Conservation (phyloP, 2,113 vertebrate species). For the Elephas maximus region DNA sequence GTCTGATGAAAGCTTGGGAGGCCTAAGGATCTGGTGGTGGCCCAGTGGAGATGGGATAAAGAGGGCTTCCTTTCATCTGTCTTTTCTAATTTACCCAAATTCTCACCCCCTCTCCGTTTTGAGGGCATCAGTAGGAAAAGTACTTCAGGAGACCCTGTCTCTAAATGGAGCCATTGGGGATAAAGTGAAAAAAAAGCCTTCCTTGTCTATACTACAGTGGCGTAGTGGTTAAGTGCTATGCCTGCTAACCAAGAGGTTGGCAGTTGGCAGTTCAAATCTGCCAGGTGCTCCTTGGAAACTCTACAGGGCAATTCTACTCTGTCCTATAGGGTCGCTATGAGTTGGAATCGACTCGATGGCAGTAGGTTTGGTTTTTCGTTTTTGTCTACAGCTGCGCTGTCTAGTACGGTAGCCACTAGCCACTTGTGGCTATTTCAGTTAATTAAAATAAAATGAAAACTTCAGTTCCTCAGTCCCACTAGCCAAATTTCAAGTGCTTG, state of each 20-base stretch:
- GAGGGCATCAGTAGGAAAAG: slow-evolving; percentile 75
- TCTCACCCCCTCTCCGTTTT: slow-evolving; percentile 19
- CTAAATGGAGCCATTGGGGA: slow-evolving; percentile 70
- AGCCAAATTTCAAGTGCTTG: neutral
- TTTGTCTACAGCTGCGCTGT: neutral
- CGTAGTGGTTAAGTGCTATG: too few relatives aligned
- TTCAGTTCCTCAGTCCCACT: neutral
- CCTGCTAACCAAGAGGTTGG: too few relatives aligned
- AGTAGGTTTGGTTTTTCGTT: too few relatives aligned
- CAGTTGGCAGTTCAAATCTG: too few relatives aligned
- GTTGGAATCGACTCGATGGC: too few relatives aligned
- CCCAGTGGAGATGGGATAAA: too few relatives aligned
- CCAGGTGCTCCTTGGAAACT: too few relatives aligned
- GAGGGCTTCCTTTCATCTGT: too few relatives aligned
- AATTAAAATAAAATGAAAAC: neutral
- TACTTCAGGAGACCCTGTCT: slow-evolving; percentile 44
- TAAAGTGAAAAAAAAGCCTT: slow-evolving; percentile 69
- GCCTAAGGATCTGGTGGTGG: neutral
- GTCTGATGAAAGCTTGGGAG: neutral
- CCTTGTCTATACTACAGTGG: neutral
- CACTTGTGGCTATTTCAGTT: neutral
- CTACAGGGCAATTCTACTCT: too few relatives aligned
- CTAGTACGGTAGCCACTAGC: neutral
- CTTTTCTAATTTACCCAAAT: neutral
- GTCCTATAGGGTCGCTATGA: too few relatives aligned